A percentile compares a stretch with the other conserved stretches of the same genome.
Evolutionary conservation across 2,888 invertebrate genomes (phyloP).

Genomic region (Nemurella pictetii): DNA sequence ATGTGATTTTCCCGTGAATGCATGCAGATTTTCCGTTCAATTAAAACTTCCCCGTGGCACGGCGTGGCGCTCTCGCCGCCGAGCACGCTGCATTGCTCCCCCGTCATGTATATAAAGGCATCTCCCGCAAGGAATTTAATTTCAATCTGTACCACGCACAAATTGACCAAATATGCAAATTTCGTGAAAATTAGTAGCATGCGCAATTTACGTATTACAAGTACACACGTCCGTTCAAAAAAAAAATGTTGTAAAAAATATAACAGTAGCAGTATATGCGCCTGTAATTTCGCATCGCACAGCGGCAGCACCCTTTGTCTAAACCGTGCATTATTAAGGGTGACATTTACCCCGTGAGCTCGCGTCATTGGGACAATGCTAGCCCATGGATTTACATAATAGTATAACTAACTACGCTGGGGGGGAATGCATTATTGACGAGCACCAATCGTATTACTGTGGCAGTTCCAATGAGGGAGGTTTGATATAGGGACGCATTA

Average conservation of each 20-base stretch:
- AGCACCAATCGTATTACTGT: constrained; percentile 15
- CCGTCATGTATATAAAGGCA: not conserved
- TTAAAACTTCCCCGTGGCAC: not conserved
- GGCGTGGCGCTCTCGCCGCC: too few relatives aligned
- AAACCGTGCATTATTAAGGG: constrained; percentile 37
- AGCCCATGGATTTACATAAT: constrained; percentile 40
- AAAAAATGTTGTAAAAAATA: not conserved
- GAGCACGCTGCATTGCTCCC: not conserved
- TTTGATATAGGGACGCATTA: constrained; percentile 19
- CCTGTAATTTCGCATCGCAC: constrained; percentile 10
- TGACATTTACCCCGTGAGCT: constrained; percentile 37
- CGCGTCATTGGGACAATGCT: constrained; percentile 39
- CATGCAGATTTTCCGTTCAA: not conserved
- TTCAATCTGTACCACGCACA: constrained; percentile 18
- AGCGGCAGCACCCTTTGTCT: not conserved
- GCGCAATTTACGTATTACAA: constrained; percentile 22
- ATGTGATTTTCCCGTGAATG: not conserved
- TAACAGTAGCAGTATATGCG: not conserved
- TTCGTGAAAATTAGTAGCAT: constrained; percentile 17
- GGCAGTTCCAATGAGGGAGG: constrained; percentile 9
- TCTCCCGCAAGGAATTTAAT: not conserved
- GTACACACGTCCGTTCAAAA: not conserved
- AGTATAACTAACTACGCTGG: constrained; percentile 40
- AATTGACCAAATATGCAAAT: constrained; percentile 27
- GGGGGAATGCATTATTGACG: constrained; percentile 39